These are phyloP conservation scores for Glyphotaelius pellucidus DNA, from an alignment of 2,888 invertebrate species.

Conservation along the genomic window DNA sequence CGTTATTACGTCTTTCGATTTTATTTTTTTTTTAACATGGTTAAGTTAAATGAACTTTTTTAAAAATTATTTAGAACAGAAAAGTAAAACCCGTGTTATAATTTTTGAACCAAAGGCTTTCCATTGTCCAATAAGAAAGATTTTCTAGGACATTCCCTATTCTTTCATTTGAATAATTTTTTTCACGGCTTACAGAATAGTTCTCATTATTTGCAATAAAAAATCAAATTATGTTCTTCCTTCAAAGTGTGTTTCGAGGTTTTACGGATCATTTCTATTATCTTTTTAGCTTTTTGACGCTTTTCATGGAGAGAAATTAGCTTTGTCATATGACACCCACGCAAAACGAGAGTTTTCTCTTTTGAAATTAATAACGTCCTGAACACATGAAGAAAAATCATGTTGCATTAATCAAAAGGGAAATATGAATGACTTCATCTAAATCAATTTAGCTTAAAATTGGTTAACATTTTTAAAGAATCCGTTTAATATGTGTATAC, in stretches of 20 bases:
- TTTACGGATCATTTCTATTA: neutral
- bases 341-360: conserved; percentile 3
- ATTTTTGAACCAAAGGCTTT: neutral
- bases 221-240: neutral
- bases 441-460: neutral
- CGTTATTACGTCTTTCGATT: neutral
- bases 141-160: neutral
- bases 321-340: neutral
- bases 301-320: neutral
- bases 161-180: neutral
- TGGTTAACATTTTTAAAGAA: neutral
- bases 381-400: neutral
- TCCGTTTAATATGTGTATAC: neutral
- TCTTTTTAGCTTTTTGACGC: neutral
- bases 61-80: too few species aligned
- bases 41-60: too few species aligned
- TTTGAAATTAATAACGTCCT: neutral
- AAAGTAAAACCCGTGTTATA: too few species aligned
- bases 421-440: neutral
- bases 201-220: neutral
- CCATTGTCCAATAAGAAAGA: neutral
- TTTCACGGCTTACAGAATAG: neutral
- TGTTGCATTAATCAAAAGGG: neutral
- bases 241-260: too few species aligned
- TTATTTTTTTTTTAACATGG: too few species aligned